Evolutionary conservation across 2,888 invertebrate species (phyloP).

Genomic region (Rhabditophanes sp.): DNA sequence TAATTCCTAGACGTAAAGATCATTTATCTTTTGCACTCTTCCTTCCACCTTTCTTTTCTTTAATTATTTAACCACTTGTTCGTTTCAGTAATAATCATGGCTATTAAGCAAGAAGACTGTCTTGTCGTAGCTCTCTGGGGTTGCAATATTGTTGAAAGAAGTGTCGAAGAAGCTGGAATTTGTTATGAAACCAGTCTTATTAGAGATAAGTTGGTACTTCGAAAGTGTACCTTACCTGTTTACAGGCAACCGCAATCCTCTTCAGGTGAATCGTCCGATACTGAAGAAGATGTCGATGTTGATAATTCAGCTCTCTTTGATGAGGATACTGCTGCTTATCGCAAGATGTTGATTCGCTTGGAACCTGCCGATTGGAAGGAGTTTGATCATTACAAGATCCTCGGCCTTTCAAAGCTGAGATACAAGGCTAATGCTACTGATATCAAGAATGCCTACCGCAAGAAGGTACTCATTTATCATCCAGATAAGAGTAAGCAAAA

Average conservation of each 20-base stretch:
- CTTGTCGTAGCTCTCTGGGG: no score
- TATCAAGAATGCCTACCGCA: constrained; percentile 72
- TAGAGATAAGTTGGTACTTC: constrained; percentile 23
- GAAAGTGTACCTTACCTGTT: constrained; percentile 23
- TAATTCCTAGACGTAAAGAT: no score
- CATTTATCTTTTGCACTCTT: no score
- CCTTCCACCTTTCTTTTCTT: no score
- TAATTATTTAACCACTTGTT: no score
- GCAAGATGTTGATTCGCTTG: constrained; percentile 29
- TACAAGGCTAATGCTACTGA: constrained; percentile 75
- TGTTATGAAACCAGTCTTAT: constrained; percentile 24
- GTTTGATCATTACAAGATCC: constrained; percentile 88
- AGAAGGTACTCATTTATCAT: constrained; percentile 79
- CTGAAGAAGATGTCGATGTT: constrained; percentile 5
- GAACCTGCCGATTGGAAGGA: constrained; percentile 49
- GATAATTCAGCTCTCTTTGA: constrained; percentile 21
- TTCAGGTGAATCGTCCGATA: constrained; percentile 7
- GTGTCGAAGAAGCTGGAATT: constrained; percentile 28
- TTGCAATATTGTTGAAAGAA: no score
- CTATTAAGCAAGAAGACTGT: no score
- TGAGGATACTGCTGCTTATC: constrained; percentile 32
- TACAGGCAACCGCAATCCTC: constrained; percentile 10
- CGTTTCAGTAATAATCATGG: no score
- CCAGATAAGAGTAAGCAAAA: constrained; percentile 76
- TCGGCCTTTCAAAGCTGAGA: constrained; percentile 69